Base-by-base conservation (phyloP, 2,113 vertebrate genomes). In the Macroglossus sobrinus region DNA sequence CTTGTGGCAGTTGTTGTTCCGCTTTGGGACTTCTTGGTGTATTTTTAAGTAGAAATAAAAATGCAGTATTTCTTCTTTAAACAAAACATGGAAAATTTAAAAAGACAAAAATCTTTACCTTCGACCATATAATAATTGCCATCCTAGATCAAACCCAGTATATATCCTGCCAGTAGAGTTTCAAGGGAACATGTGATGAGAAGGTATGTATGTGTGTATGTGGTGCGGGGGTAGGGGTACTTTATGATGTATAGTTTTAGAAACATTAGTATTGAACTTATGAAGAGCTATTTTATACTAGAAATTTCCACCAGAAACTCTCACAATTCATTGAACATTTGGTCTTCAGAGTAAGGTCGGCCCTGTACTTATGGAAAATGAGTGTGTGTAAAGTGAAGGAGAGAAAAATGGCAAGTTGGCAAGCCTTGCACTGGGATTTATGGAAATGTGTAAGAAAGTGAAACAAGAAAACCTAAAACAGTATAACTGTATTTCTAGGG, bases 1-100 rank as follows among this genome's bases (percentile, higher is more conserved):
- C 50, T 53, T 40, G 10, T 38, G 45, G 26, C 45, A 86, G 35
- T 4, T 71, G 9, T 28, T 64, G 47, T 22, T 84, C 21, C 30
- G 35, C 19, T 72, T 71, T 71, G 61, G 24, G 24, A 74, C 40
- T 63, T 38, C 64, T 69, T 35, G n/a, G 5, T 84, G 28, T 84
- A 71, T 84, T 88, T 69, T 94, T 75, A 95, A 96, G 35, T 14
- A 79, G 71, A 94, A 63, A 22, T 40, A 28, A 7, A 50, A 84
- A 24, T 55, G 55, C 30, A 57, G 19, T 26, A 92, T 71, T 75
- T 11, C 22, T 69, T 66, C n/a, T 85, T 66, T 57, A 91, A 68
- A 19, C 69, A 91, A 89, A 63, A 76, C 28, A 71, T 63, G 61
- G 59, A 82, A 93, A 30, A 40, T 59, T 74, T 24, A 66, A 68